phyloP scores from a whole-genome alignment of 2,797 vertebrate species.

The Manis crassicaudata region DNA sequence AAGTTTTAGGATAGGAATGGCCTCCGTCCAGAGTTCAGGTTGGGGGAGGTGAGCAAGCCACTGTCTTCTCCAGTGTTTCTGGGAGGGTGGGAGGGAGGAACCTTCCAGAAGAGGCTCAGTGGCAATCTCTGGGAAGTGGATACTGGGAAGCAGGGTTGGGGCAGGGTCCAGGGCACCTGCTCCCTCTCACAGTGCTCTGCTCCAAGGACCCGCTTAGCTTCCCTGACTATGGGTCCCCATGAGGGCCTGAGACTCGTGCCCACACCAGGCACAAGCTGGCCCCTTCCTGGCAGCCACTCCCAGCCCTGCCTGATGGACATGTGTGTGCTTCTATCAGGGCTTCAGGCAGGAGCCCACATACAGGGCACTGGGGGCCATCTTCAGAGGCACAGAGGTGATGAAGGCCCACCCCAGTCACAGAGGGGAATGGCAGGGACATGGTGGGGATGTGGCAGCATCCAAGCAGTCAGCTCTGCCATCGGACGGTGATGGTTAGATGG shows the following conservation, averaged over 20 bases:
- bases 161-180: too few relatives aligned
- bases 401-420: not conserved
- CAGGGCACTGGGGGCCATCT: not conserved
- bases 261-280: not conserved
- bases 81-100: not conserved
- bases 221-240: accelerated
- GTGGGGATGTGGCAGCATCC: not conserved
- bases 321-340: not conserved
- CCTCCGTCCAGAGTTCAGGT: not conserved
- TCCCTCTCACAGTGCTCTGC: not conserved
- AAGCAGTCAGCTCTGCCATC: accelerated
- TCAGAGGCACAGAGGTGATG: not conserved
- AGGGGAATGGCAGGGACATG: not conserved
- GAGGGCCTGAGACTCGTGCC: accelerated
- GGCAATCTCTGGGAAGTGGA: not conserved
- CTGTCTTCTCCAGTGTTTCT: not conserved
- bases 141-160: not conserved
- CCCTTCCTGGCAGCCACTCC: not conserved
- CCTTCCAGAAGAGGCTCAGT: not conserved
- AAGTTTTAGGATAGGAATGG: not conserved
- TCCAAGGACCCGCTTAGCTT: not conserved
- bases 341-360: not conserved
- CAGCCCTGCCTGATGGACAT: accelerated
- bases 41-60: too few relatives aligned
- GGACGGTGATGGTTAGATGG: not conserved